Percentiles rank a stretch among this genome's conserved stretches.
Evolutionary conservation across 1,140 invertebrate genomes (phyloP).

Genomic region (Penaeus vannamei): DNA sequence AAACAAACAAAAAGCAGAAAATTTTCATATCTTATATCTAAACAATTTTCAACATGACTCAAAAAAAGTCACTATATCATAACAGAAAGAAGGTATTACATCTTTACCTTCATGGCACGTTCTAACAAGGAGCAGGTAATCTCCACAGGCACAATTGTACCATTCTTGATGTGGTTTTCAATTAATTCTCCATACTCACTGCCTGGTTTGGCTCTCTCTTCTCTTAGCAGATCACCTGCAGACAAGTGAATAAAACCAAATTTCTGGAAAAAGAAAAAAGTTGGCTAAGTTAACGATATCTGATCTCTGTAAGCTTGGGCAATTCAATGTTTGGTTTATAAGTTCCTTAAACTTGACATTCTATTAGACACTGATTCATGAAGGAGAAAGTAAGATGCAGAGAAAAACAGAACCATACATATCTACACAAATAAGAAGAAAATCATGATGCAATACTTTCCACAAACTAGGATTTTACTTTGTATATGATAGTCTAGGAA

Average conservation of each 20-base stretch:
- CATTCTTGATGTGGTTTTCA: conserved; percentile 92
- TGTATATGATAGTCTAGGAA: no score
- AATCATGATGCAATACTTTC: no score
- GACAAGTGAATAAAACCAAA: conserved; percentile 97
- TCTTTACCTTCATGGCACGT: conserved; percentile 71
- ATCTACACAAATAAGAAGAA: no score
- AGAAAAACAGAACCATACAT: no score
- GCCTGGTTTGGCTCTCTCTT: conserved; percentile 86
- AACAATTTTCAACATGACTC: no score
- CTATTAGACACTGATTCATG: no score
- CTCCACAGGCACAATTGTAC: conserved; percentile 98
- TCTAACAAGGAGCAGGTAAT: conserved; percentile 96
- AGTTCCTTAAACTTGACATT: not conserved
- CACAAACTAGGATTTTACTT: no score
- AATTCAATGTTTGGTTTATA: not conserved
- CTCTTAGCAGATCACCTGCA: conserved; percentile 95
- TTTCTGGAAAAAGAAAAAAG: conserved; percentile 73
- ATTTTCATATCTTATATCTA: no score
- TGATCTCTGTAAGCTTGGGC: conserved; percentile 14
- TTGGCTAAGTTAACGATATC: not conserved
- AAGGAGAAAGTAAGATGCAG: no score
- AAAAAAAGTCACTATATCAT: not conserved
- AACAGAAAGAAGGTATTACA: not conserved
- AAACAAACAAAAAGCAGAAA: not conserved
- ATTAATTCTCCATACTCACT: conserved; percentile 95